A percentile compares a stretch with the other conserved stretches of the same genome.
phyloP scores from a whole-genome alignment of 2,888 invertebrate genomes.

The Cheilosia grossa region DNA sequence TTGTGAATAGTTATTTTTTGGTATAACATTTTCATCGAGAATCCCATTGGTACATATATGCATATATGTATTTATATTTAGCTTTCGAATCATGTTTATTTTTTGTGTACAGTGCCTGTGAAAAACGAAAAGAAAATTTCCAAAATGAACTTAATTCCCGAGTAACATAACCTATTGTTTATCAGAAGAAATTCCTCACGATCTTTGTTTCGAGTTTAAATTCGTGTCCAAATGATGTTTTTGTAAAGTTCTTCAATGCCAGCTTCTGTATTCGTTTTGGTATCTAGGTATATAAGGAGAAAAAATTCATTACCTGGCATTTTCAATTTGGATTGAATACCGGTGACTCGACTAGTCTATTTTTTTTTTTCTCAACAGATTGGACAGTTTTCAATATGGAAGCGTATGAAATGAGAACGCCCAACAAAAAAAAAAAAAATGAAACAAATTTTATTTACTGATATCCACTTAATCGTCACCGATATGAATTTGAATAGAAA shows the following conservation, averaged over 20 bases:
- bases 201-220: not conserved
- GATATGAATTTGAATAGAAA: no score
- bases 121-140: conserved; percentile 3
- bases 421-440: not conserved
- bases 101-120: conserved; percentile 53
- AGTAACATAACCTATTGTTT: conserved; percentile 7
- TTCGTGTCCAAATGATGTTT: not conserved
- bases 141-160: not conserved
- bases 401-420: conserved; percentile 3
- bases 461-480: not conserved
- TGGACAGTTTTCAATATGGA: not conserved
- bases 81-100: conserved; percentile 23
- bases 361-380: not conserved
- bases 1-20: conserved; percentile 18
- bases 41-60: conserved; percentile 6
- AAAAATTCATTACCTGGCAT: not conserved
- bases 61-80: conserved; percentile 18
- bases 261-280: not conserved
- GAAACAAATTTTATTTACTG: not conserved
- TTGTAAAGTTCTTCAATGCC: not conserved
- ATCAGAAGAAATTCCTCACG: not conserved
- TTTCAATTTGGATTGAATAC: not conserved
- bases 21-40: not conserved
- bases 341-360: not conserved
- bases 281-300: not conserved